Evolutionary conservation across 2,113 vertebrate species (phyloP), one percentile per base, ranked within the genome.

Genomic region (Thalassarche chlororhynchos): DNA sequence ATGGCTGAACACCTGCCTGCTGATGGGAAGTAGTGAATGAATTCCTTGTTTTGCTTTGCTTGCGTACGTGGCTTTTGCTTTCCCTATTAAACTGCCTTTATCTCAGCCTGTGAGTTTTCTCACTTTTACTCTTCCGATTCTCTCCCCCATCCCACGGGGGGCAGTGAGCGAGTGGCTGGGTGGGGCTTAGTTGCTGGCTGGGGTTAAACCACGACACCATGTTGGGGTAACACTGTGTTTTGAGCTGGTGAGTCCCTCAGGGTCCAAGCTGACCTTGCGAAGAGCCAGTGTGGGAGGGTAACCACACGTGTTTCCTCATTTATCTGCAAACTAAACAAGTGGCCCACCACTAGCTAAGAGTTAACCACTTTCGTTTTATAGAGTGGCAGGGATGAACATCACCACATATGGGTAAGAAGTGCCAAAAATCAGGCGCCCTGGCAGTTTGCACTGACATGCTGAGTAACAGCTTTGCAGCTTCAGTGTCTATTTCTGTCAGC

Each of bases 381-480:
- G 47, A 68, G 36, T 52, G 74, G 70, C 46, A 76, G 57, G 74
- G 49, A 42, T 61, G 69, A 76, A 34, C 10, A 2, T 85, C 47
- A 26, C 36, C 70, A 64, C 49, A 4, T 42, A 79, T 36, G 49
- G 49, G 34, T 72, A 84, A 77, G 60, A 84, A 76, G 42, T 83
- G 74, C 57, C 77, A 89, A 87, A 95, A 92, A 52, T 0, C 80
- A 84, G 72, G 60, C 2, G 2, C 66, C 9, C 34, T 91, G 81
- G 77, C 74, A 87, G 58, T n/a, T 89, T 16, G 1, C 46, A 9
- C 20, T 94, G 89, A 66, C 5, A 23, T 4, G 5, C 52, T 61
- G 66, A 89, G 81, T 57, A 91, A 65, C 47, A 85, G 74, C 60
- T 95, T 87, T 93, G 62, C 70, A 87, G 89, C 58, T 90, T 94